Evolutionary conservation across 2,888 invertebrate species (phyloP).

Genomic region (Linnaemya tessellans): DNA sequence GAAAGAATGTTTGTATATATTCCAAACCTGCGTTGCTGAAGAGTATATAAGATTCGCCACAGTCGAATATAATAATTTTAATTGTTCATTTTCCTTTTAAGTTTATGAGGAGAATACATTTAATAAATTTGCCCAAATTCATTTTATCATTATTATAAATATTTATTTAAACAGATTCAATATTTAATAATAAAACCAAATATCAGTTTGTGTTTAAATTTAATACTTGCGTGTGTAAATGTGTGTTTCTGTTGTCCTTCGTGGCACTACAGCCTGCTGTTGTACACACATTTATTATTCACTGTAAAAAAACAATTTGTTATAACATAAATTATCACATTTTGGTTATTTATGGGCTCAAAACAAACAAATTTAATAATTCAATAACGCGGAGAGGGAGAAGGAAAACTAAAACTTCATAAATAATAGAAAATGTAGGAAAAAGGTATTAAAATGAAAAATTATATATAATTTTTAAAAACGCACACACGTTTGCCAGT

Average conservation of each 20-base stretch:
- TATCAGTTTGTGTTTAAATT: constrained; percentile 7
- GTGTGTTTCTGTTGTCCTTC: background rate
- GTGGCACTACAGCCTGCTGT: background rate
- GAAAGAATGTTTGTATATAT: too few relatives aligned
- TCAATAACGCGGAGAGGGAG: background rate
- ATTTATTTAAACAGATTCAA: constrained; percentile 12
- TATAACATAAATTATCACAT: constrained; percentile 63
- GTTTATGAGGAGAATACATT: too few relatives aligned
- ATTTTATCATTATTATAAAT: background rate
- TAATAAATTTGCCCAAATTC: background rate
- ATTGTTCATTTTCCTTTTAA: too few relatives aligned
- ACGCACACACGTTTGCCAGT: background rate
- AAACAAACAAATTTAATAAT: constrained; percentile 23
- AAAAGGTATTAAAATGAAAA: background rate
- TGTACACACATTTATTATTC: background rate
- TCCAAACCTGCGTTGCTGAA: too few relatives aligned
- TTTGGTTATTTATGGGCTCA: constrained; percentile 48
- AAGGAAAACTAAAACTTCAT: constrained; percentile 29
- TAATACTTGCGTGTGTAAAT: background rate
- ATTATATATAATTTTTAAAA: constrained; percentile 41
- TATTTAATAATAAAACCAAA: constrained; percentile 3
- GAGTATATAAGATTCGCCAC: too few relatives aligned
- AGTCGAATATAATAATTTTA: too few relatives aligned
- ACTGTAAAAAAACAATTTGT: constrained; percentile 57
- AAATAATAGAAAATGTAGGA: constrained; percentile 38